Evolutionary conservation across 2,888 invertebrate species (phyloP).

Genomic region (Hyalella azteca): DNA sequence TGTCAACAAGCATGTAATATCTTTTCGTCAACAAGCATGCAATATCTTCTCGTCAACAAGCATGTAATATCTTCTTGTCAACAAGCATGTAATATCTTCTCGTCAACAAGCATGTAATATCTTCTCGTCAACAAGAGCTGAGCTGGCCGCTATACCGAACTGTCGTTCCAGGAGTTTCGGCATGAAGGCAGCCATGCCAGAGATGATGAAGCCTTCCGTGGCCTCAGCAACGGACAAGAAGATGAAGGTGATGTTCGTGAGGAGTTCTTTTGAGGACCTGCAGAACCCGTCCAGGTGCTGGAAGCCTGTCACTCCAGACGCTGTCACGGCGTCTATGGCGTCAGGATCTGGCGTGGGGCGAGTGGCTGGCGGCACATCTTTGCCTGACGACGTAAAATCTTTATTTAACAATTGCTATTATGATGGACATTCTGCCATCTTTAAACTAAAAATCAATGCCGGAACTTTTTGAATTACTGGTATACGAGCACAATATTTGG

Average conservation of each 20-base stretch:
- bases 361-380: background rate
- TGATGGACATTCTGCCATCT: too few relatives aligned
- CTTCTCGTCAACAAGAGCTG: slow-evolving; percentile 66
- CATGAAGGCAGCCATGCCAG: slow-evolving; percentile 80
- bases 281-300: slow-evolving; percentile 23
- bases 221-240: slow-evolving; percentile 80
- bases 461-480: too few relatives aligned
- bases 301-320: slow-evolving; percentile 8
- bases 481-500: too few relatives aligned
- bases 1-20: too few relatives aligned
- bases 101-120: slow-evolving; percentile 64
- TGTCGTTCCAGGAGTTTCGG: slow-evolving; percentile 84
- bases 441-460: too few relatives aligned
- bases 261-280: slow-evolving; percentile 33
- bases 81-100: background rate
- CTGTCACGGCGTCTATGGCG: background rate
- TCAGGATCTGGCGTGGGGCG: background rate
- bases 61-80: too few relatives aligned
- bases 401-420: too few relatives aligned
- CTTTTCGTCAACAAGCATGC: too few relatives aligned
- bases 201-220: slow-evolving; percentile 75
- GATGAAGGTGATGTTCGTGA: slow-evolving; percentile 77
- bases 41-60: too few relatives aligned
- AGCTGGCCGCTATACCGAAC: slow-evolving; percentile 77
- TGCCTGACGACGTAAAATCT: background rate